Evolutionary conservation across 2,888 invertebrate species (phyloP).

Genomic region (Drosophila pseudotakahashii): DNA sequence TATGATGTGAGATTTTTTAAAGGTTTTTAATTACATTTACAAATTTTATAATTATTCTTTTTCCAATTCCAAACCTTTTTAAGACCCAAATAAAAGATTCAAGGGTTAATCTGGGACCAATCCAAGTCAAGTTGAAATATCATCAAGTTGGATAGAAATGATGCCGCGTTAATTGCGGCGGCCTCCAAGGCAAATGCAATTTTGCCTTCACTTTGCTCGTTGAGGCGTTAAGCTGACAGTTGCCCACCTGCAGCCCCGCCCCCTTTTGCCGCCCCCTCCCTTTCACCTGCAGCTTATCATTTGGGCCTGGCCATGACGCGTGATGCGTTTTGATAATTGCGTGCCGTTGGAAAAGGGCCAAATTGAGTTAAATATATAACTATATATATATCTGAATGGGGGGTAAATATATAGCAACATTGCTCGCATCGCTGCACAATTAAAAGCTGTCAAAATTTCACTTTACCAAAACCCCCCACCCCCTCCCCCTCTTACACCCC

Average conservation of each 20-base stretch:
- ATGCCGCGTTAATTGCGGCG: constrained; percentile 70
- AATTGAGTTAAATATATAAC: constrained; percentile 34
- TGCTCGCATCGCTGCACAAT: constrained; percentile 67
- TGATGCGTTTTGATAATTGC: constrained; percentile 66
- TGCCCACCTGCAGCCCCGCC: constrained; percentile 18
- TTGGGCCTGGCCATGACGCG: constrained; percentile 61
- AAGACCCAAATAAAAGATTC: neutral
- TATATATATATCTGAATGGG: neutral
- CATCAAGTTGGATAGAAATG: constrained; percentile 60
- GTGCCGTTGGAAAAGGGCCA: constrained; percentile 33
- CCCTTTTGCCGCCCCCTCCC: neutral
- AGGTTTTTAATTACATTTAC: too few species aligned
- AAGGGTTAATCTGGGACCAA: constrained; percentile 22
- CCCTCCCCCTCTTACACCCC: constrained; percentile 5
- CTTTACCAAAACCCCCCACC: constrained; percentile 13
- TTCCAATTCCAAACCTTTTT: too few species aligned
- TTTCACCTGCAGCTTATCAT: constrained; percentile 26
- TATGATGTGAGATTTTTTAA: too few species aligned
- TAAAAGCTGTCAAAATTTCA: constrained; percentile 76
- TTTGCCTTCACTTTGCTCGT: constrained; percentile 59
- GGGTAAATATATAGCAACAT: constrained; percentile 10
- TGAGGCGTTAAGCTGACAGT: constrained; percentile 61
- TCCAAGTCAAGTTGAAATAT: constrained; percentile 42
- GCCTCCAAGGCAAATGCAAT: constrained; percentile 60
- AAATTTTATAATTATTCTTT: too few species aligned